Base-by-base conservation (phyloP, 2,113 vertebrate species). In the Chascanopsetta lugubris region DNA sequence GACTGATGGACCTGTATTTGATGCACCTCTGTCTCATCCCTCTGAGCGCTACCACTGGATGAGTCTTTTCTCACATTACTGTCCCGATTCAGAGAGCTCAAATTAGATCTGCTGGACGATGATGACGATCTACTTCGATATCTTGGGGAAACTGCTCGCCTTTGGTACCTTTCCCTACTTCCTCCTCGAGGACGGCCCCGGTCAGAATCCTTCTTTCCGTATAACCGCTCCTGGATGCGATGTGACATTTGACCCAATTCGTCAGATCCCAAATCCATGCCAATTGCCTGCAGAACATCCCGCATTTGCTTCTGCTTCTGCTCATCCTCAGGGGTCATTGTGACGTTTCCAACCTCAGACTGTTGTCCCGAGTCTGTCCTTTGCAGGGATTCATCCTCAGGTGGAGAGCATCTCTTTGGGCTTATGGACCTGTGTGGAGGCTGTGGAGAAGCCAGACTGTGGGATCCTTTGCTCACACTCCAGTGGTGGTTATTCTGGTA, bases 241-340 rank as follows among this genome's bases (percentile, higher is more conserved):
- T 80, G 61, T 0, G 83, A 84, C 86, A 91, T 88, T 63, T 89
- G 86, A 11, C 87, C 87, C 25, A 91, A 51, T 57, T 90, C 90
- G 6, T 90, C 90, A 1, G 72, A 74, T 43, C 85, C 90, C 22
- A 91, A 34, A 63, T 90, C 75, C 47, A 91, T 24, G 11, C 88
- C 90, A 1, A 90, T 90, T 11, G 86, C 85, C 65, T 88, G 82
- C 46, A 91, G 30, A 3, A 91, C 79, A 20, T 72, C 62, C 48
- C 86, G 87, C 72, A 90, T 84, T 51, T 87, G 83, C 48, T 38
- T 77, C 1, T 42, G 81, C 42, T 87, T 89, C 43, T 79, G 69
- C 69, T 85, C 72, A 1, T 84, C 85, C 47, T 85, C 84, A 3
- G 51, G 69, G 0, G 62, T 63, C 46, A 69, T 20, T 0, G 32